Percentiles rank a stretch among this genome's conserved stretches.
These are phyloP conservation scores for Acleris holmiana DNA, from an alignment of 2,888 invertebrate genomes.

Conservation along the genomic window DNA sequence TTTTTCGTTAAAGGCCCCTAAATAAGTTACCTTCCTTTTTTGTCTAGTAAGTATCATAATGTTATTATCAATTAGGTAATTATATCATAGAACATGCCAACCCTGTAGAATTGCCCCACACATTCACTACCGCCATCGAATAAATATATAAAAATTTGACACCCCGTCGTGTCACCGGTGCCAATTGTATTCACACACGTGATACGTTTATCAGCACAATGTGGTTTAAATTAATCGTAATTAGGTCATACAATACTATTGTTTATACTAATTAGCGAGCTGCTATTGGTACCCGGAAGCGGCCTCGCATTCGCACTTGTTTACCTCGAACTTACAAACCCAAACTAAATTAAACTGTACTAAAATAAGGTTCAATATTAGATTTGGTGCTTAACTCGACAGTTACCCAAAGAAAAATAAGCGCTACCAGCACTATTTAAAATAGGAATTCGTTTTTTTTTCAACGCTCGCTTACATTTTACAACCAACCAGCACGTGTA, in stretches of 20 bases:
- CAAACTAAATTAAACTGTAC: constrained; percentile 13
- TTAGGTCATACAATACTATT: constrained; percentile 34
- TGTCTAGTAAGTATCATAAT: neutral
- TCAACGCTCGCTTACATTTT: constrained; percentile 1
- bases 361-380: neutral
- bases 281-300: constrained; percentile 29
- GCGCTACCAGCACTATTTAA: constrained; percentile 24
- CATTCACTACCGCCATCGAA: too few relatives aligned
- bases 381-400: neutral
- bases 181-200: neutral
- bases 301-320: constrained; percentile 28
- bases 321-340: constrained; percentile 10
- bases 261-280: constrained; percentile 24
- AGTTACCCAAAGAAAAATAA: constrained; percentile 8
- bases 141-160: too few relatives aligned
- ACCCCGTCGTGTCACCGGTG: too few relatives aligned
- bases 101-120: neutral
- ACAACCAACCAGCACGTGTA: constrained; percentile 31
- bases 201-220: constrained; percentile 24
- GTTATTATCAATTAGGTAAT: neutral
- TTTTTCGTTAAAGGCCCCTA: too few relatives aligned
- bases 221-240: constrained; percentile 28
- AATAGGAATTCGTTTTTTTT: constrained; percentile 25
- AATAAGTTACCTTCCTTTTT: too few relatives aligned
- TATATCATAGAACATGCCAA: neutral